Base-by-base conservation (phyloP, 2,113 vertebrate species). In the Puntigrus tetrazona region DNA sequence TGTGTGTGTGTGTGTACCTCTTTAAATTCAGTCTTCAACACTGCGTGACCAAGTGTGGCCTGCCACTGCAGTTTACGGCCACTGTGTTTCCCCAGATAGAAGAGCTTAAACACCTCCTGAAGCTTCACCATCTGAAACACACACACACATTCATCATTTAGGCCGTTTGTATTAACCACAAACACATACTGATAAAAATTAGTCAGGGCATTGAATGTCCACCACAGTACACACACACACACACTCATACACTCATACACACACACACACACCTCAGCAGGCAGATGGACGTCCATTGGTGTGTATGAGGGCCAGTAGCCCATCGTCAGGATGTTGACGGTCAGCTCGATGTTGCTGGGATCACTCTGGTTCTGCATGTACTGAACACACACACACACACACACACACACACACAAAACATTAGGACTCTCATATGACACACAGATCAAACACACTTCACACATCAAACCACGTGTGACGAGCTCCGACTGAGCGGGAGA, bases 281-380 rank as follows among this genome's bases (percentile, higher is more conserved):
- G 98, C 87, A 99, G 93, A 84, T 98, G 98, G 83, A 99, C 97
- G 91, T 99, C 98, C 97, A 99, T 99, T 38, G 97, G 98, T 88
- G 97, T 95, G 0, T 99, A 99, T 13, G 97, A 98, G 87, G 98
- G 97, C 98, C 98, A 99, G 86, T 99, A 98, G 84, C 98, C 98
- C 98, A 99, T 99, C 25, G 98, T 99, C 88, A 99, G 95, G 90
- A 99, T 98, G 94, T 99, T 99, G 92, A 99, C 98, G 8, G 98
- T 99, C 91, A 99, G 91, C 90, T 99, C 98, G 79, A 99, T 99
- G 94, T 97, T 99, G 67, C 97, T 97, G 79, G 98, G 97, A 91
- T 98, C 96, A 92, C 97, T 98, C 93, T 99, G 98, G 92, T 97
- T 98, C 94, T 99, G 97, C 96, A 98, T 98, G 92, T 99, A 96